phyloP scores from a whole-genome alignment of 23 tunicate species.

The Styela plicata region DNA sequence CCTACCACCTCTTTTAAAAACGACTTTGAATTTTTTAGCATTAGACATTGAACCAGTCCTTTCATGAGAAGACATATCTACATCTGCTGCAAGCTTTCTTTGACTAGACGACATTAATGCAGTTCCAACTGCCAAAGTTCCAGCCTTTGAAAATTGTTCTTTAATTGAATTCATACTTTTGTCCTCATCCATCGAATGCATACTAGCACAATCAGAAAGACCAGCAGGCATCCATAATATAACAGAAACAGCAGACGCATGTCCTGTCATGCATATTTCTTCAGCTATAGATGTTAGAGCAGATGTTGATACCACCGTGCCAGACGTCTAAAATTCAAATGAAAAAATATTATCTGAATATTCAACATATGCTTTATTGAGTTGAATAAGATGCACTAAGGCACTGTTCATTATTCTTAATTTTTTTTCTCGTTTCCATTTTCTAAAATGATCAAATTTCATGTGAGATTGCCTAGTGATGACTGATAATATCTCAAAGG shows the following conservation, averaged over 20 bases:
- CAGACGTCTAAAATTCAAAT: no score
- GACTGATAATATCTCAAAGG: no score
- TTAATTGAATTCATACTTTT: slow-evolving; percentile 6
- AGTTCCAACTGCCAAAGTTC: slow-evolving; percentile 51
- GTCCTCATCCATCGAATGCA: slow-evolving; percentile 12
- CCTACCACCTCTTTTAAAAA: neutral
- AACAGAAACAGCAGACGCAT: slow-evolving; percentile 44
- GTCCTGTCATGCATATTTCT: slow-evolving; percentile 34
- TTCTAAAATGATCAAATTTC: no score
- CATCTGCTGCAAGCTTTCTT: neutral
- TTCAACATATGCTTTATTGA: no score
- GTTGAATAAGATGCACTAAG: no score
- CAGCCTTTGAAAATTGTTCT: slow-evolving; percentile 30
- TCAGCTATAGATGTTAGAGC: slow-evolving; percentile 34
- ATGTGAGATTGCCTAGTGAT: no score
- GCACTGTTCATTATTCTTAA: no score
- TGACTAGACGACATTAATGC: slow-evolving; percentile 2
- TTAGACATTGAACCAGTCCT: neutral
- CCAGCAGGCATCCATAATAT: slow-evolving; percentile 48
- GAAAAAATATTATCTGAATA: no score
- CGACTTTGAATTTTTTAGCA: neutral
- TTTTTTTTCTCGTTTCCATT: no score
- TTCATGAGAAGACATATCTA: neutral
- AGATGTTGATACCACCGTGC: no score
- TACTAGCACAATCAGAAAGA: neutral